These are phyloP conservation scores for Oenanthe melanoleuca DNA, from an alignment of 2,113 vertebrate genomes.

Conservation along the genomic window DNA sequence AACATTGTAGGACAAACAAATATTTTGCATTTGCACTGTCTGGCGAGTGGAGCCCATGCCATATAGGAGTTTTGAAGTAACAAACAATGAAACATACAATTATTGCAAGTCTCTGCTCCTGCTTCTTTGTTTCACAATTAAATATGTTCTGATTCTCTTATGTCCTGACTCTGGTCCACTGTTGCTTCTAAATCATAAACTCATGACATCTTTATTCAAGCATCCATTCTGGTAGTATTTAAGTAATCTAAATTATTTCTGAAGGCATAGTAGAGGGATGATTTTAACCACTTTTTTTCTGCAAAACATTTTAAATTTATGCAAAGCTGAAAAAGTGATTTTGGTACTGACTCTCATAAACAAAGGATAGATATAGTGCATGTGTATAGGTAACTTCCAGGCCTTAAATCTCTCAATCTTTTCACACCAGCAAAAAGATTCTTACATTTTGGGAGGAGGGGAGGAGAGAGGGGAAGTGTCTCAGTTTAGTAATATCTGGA, in stretches of 20 bases:
- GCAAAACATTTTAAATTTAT: neutral
- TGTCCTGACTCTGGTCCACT: neutral
- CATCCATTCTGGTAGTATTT: neutral
- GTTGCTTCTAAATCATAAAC: neutral
- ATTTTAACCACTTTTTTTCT: neutral
- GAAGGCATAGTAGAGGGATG: neutral
- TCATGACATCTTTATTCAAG: neutral
- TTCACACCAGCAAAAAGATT: neutral
- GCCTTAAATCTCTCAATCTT: neutral
- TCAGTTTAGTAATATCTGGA: neutral
- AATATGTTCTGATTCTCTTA: neutral
- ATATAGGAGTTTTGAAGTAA: neutral
- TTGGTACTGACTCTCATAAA: neutral
- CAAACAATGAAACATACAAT: neutral
- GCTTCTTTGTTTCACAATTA: neutral
- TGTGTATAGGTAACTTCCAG: rapidly evolving
- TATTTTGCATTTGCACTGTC: neutral
- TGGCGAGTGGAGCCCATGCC: rapidly evolving
- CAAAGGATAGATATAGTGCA: neutral
- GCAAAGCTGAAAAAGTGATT: neutral
- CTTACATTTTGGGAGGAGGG: neutral
- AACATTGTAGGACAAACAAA: rapidly evolving
- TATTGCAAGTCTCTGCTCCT: neutral
- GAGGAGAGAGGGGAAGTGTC: neutral
- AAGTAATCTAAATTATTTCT: neutral